Conservation (phyloP, 2,797 vertebrate species). For the Notamacropus eugenii region DNA sequence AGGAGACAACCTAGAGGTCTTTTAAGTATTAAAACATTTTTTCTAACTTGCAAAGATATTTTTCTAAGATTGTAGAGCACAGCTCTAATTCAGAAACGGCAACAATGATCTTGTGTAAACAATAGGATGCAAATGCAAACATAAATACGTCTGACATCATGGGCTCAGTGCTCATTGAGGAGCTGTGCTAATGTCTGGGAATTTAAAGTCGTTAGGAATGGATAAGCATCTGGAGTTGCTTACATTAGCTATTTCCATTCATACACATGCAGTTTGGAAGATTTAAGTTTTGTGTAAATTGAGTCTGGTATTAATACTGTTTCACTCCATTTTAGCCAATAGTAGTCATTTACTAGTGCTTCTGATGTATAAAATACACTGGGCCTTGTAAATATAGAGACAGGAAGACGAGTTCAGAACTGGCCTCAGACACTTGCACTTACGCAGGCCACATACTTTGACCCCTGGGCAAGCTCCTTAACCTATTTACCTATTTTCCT, state of each 20-base stretch:
- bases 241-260: neutral
- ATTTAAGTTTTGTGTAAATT: neutral
- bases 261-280: neutral
- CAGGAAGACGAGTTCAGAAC: neutral
- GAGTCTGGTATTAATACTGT: neutral
- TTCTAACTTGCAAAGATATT: neutral
- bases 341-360: neutral
- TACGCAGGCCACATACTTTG: neutral
- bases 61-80: neutral
- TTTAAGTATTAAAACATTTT: neutral
- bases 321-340: neutral
- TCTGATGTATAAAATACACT: neutral
- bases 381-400: neutral
- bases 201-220: neutral
- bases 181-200: constrained; percentile 28
- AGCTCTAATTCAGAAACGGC: neutral
- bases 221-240: constrained; percentile 1
- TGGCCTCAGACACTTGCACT: neutral
- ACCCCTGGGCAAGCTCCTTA: neutral
- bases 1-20: neutral
- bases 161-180: neutral
- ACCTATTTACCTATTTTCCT: neutral
- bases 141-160: neutral
- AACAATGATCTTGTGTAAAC: neutral
- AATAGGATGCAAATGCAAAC: neutral